phyloP scores from a whole-genome alignment of 2,113 vertebrate genomes.

The Probosciger aterrimus region DNA sequence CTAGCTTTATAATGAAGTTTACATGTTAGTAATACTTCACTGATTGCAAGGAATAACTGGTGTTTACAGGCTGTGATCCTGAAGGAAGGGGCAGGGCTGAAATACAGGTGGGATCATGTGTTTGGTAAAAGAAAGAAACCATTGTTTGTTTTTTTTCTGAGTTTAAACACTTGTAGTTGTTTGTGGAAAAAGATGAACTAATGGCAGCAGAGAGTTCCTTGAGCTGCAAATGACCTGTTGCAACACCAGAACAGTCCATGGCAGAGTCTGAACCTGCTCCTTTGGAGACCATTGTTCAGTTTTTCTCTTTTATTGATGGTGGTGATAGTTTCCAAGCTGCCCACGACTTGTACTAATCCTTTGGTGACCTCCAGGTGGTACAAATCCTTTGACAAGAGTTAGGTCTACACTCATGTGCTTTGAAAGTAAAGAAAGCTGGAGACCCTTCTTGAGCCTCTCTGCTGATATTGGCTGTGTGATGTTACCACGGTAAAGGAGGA shows the following conservation, averaged over 20 bases:
- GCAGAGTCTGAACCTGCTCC: neutral
- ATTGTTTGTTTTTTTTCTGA: rapidly evolving
- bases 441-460: neutral
- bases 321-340: neutral
- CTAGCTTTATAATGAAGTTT: neutral
- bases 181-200: neutral
- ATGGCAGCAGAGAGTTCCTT: neutral
- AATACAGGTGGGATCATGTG: neutral
- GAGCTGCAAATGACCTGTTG: neutral
- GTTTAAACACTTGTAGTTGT: neutral
- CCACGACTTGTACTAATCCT: neutral
- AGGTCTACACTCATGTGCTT: neutral
- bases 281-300: neutral
- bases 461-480: neutral
- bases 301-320: neutral
- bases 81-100: neutral
- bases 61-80: neutral
- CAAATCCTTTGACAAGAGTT: neutral
- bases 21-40: neutral
- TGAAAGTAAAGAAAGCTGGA: neutral
- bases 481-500: neutral
- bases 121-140: neutral
- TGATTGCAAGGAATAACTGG: neutral
- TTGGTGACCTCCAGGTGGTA: neutral
- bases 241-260: neutral